A percentile compares a stretch with the other conserved stretches of the same genome.
Conservation (phyloP, 2,888 invertebrate species). For the Habrosyne pyritoides region DNA sequence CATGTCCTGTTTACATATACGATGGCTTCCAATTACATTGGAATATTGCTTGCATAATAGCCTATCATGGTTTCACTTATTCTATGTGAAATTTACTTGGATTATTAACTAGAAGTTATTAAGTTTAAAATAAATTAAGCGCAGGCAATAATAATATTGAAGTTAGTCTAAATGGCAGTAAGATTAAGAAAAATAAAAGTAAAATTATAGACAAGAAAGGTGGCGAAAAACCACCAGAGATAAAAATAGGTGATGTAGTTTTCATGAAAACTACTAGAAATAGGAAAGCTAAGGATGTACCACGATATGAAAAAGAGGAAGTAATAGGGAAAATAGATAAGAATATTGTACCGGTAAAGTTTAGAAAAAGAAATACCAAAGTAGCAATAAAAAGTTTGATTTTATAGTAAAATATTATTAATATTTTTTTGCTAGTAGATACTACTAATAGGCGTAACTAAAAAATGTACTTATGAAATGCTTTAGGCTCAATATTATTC, state of each 20-base stretch:
- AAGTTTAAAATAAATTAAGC: too few species aligned
- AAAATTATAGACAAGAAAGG: constrained; percentile 20
- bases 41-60: constrained; percentile 18
- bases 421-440: too few species aligned
- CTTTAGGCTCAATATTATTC: too few species aligned
- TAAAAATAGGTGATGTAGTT: constrained; percentile 19
- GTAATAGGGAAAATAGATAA: constrained; percentile 18
- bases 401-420: too few species aligned
- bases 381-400: not conserved
- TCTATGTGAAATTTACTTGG: too few species aligned
- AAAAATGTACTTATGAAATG: too few species aligned
- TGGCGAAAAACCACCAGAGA: constrained; percentile 13
- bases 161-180: too few species aligned
- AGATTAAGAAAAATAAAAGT: constrained; percentile 11
- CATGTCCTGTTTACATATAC: constrained; percentile 49
- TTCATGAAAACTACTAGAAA: constrained; percentile 28
- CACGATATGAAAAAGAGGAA: constrained; percentile 27
- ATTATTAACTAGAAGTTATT: too few species aligned
- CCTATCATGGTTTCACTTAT: not conserved
- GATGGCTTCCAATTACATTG: constrained; percentile 50
- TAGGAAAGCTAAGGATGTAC: constrained; percentile 25
- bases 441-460: too few species aligned
- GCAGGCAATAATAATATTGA: too few species aligned
- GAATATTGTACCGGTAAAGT: constrained; percentile 14
- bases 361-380: not conserved